These are phyloP conservation scores for Zoanthus gigantus DNA, from an alignment of 92 coral and sea anemone genomes.

Conservation along the genomic window DNA sequence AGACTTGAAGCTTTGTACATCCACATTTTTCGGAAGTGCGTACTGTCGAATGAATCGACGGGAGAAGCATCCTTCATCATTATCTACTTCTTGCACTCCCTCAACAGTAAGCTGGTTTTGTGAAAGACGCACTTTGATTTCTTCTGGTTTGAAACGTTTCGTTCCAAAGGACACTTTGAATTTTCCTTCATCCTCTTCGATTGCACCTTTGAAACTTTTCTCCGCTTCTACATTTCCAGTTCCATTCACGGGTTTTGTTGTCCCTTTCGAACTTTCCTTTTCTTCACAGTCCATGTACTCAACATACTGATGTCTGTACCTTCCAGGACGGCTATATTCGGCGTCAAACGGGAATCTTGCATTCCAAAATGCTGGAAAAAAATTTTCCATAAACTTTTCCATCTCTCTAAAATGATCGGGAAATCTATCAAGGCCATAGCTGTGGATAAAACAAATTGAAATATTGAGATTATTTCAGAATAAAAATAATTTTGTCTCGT, in stretches of 20 bases:
- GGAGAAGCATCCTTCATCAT: slow-evolving; percentile 62
- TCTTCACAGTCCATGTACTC: slow-evolving; percentile 45
- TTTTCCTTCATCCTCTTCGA: slow-evolving; percentile 43
- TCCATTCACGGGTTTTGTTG: neutral
- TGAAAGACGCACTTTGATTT: slow-evolving; percentile 70
- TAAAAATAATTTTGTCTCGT: neutral
- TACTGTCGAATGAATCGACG: slow-evolving; percentile 73
- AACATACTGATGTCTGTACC: neutral
- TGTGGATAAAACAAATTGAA: neutral
- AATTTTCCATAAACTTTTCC: slow-evolving; percentile 30
- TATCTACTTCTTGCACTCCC: slow-evolving; percentile 69
- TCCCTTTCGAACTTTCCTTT: slow-evolving; percentile 3
- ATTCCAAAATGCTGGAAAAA: slow-evolving; percentile 34
- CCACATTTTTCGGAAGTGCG: slow-evolving; percentile 70
- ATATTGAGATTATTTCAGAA: neutral
- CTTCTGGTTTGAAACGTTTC: slow-evolving; percentile 73
- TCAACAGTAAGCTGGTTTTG: slow-evolving; percentile 71
- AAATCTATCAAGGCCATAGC: slow-evolving; percentile 14
- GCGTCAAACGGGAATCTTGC: slow-evolving; percentile 24
- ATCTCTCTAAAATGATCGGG: slow-evolving; percentile 39
- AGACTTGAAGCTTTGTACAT: slow-evolving; percentile 63
- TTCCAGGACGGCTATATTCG: slow-evolving; percentile 1
- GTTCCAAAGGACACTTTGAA: slow-evolving; percentile 70
- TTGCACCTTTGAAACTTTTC: slow-evolving; percentile 25
- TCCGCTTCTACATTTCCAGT: neutral